Conservation (phyloP, 2,888 invertebrate genomes). For the Eubasilissa splendida region DNA sequence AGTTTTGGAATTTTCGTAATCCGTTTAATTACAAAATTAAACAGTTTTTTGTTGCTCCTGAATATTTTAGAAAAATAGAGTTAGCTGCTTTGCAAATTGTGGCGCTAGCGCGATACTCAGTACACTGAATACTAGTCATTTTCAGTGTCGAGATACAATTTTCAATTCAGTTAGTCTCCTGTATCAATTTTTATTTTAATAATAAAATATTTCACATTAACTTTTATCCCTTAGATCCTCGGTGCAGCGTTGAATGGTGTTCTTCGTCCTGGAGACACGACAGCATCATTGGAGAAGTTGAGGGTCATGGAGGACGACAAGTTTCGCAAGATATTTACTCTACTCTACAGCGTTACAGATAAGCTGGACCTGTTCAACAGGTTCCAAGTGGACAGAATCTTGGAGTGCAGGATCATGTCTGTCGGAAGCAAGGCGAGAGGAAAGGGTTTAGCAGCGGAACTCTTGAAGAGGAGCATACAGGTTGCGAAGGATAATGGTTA, state of each 20-base stretch:
- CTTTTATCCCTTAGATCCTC: conserved; percentile 73
- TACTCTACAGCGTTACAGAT: conserved; percentile 81
- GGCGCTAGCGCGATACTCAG: too few species aligned
- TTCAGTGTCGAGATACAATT: too few species aligned
- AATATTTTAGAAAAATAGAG: too few species aligned
- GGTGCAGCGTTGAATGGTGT: conserved; percentile 87
- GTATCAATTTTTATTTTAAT: too few species aligned
- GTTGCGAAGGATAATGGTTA: conserved; percentile 79
- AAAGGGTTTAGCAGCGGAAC: conserved; percentile 81
- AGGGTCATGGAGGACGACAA: conserved; percentile 78
- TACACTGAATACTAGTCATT: too few species aligned
- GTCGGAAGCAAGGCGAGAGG: conserved; percentile 82
- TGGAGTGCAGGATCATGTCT: conserved; percentile 87
- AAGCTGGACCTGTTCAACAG: conserved; percentile 79
- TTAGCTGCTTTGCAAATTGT: too few species aligned
- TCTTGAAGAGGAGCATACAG: conserved; percentile 79
- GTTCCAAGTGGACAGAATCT: conserved; percentile 79
- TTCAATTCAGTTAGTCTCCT: too few species aligned
- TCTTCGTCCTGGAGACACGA: conserved; percentile 80
- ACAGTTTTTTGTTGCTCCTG: too few species aligned
- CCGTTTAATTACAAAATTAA: too few species aligned
- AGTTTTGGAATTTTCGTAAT: too few species aligned
- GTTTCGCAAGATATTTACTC: conserved; percentile 84
- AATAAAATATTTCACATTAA: not conserved
- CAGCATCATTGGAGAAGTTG: conserved; percentile 79